phyloP scores from a whole-genome alignment of 2,888 invertebrate genomes.

The Oxycera nigricornis region DNA sequence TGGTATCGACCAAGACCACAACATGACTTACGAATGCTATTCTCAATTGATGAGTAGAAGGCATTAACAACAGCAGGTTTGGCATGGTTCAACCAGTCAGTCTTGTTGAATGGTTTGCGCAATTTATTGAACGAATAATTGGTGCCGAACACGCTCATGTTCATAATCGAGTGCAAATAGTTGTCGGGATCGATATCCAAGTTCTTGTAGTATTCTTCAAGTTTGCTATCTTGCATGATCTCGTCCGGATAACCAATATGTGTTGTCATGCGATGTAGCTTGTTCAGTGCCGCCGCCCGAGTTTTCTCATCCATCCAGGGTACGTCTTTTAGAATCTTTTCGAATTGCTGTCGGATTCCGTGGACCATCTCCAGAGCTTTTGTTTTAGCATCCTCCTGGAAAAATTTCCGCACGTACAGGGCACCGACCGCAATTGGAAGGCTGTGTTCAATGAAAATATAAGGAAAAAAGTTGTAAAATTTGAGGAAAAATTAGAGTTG shows the following conservation, averaged over 20 bases:
- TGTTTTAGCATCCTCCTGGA: constrained; percentile 83
- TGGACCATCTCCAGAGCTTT: constrained; percentile 87
- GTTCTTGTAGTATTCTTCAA: constrained; percentile 79
- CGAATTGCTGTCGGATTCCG: constrained; percentile 83
- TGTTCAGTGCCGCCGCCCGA: constrained; percentile 75
- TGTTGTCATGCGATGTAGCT: constrained; percentile 82
- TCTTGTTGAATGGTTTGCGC: constrained; percentile 81
- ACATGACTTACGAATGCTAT: constrained; percentile 80
- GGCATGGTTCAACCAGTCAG: constrained; percentile 85
- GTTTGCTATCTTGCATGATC: constrained; percentile 79
- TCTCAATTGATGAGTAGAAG: constrained; percentile 84
- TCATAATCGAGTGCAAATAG: constrained; percentile 78
- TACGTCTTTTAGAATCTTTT: constrained; percentile 77
- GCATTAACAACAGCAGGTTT: constrained; percentile 86
- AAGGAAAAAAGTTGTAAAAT: background rate
- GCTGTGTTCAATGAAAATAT: constrained; percentile 58
- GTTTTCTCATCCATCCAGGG: constrained; percentile 95
- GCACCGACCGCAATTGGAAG: constrained; percentile 81
- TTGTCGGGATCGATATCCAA: constrained; percentile 75
- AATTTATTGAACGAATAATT: constrained; percentile 80
- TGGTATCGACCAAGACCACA: background rate
- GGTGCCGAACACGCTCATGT: constrained; percentile 80
- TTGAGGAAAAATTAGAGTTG: background rate
- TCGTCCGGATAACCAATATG: constrained; percentile 95
- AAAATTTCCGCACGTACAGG: constrained; percentile 85